Evolutionary conservation across 2,797 vertebrate genomes (phyloP), one percentile per base, ranked within the genome.

Genomic region (Coranthus polyacanthus): DNA sequence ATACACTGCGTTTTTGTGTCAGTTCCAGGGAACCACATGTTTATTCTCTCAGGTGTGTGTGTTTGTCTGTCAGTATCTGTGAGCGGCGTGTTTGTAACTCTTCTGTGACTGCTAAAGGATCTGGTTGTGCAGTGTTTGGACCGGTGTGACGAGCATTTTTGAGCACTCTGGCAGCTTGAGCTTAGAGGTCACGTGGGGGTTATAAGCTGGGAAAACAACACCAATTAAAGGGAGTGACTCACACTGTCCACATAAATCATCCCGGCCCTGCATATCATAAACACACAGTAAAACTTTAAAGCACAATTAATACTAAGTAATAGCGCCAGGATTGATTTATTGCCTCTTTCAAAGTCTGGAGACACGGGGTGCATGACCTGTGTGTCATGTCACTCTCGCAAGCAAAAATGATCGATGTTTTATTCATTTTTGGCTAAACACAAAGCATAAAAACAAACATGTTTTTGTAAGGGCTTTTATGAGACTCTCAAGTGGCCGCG

Each of bases 211-310:
- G 85, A 91, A 92, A 92, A 91, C 90, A 92, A 90, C 87, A 66
- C 81, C 91, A 93, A 93, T 94, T 94, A 95, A 85, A 92, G 90
- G 84, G 91, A 91, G 85, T 95, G 93, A 95, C 91, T 95, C 92
- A 91, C 89, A 84, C 87, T 92, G 93, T 94, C 90, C 85, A 70
- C 93, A 94, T 96, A 96, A 97, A 97, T 96, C 94, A 93, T 81
- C 83, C 84, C 9, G 72, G 90, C 93, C 89, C 88, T 90, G 84
- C 85, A 93, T 90, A 93, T 95, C 94, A 95, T 94, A 94, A 96
- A 95, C 94, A 95, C 93, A 92, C 92, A 93, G 92, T 97, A 95
- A 97, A 97, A 95, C 84, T 95, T 95, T 94, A 93, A 95, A 95
- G 91, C 87, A 90, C 92, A 95, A 95, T 95, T 96, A 95, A 94